phyloP scores from a whole-genome alignment of 2,888 invertebrate genomes.

The Phalangium opilio region DNA sequence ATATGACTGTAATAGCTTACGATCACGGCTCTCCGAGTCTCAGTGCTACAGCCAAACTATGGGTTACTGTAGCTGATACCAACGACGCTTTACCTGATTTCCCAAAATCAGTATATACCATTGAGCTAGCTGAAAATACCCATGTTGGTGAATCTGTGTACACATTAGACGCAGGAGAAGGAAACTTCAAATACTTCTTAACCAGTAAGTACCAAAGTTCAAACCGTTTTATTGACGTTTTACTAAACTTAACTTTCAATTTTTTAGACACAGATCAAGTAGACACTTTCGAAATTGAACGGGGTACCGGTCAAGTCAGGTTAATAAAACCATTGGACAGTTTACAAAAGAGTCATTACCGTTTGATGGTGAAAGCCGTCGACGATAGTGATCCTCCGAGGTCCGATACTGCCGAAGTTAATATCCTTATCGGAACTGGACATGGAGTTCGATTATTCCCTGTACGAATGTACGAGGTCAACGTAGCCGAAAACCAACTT shows the following conservation, averaged over 20 bases:
- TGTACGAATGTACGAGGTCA: slow-evolving; percentile 53
- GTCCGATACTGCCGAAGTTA: slow-evolving; percentile 23
- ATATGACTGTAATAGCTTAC: slow-evolving; percentile 63
- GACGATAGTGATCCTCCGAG: slow-evolving; percentile 24
- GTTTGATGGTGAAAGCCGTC: slow-evolving; percentile 21
- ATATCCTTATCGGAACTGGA: slow-evolving; percentile 25
- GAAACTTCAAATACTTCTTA: slow-evolving; percentile 24
- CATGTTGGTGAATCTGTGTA: slow-evolving; percentile 23
- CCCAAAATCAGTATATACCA: slow-evolving; percentile 23
- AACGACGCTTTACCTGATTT: slow-evolving; percentile 25
- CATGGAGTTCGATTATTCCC: slow-evolving; percentile 25
- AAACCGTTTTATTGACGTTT: background rate
- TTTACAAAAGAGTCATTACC: slow-evolving; percentile 23
- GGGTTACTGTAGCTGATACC: slow-evolving; percentile 27
- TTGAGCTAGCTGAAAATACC: slow-evolving; percentile 24
- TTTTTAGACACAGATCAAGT: slow-evolving; percentile 21
- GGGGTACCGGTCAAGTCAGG: slow-evolving; percentile 22
- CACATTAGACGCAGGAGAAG: slow-evolving; percentile 24
- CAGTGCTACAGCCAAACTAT: slow-evolving; percentile 50
- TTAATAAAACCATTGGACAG: slow-evolving; percentile 23
- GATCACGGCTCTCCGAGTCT: slow-evolving; percentile 70
- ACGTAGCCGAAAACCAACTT: slow-evolving; percentile 62
- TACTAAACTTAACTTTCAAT: background rate
- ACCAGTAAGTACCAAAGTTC: slow-evolving; percentile 19
- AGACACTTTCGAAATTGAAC: slow-evolving; percentile 23